Base-by-base conservation (phyloP, 2,113 vertebrate genomes). In the Pluvianellus socialis region DNA sequence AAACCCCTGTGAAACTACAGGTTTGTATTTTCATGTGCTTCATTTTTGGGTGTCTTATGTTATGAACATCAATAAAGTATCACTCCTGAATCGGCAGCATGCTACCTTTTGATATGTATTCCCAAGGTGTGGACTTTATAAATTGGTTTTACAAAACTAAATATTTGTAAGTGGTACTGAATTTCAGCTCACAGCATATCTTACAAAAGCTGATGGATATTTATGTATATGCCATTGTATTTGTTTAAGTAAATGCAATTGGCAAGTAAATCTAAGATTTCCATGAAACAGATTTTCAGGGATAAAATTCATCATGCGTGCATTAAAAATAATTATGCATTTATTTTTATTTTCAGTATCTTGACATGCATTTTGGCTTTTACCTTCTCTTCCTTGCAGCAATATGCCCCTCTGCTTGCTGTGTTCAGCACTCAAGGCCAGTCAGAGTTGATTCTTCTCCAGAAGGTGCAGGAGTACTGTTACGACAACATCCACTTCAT, bases 401-500 rank as follows among this genome's bases (percentile, higher is more conserved):
- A 99, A 98, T 99, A 99, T 7, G 98, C 99, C 50, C 99, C 99
- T 7, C 96, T 99, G 75, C 98, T 99, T 98, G 99, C 99, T 27
- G 98, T 99, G 45, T 99, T 99, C 98, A 99, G 98, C 95, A 99
- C 99, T 82, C 99, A 99, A 96, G 99, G 99, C 94, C 99, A 99
- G 79, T 99, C 99, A 6, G 99, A 99, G 94, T 90, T 99, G 73
- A 98, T 98, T 63, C 98, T 99, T 66, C 98, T 99, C 53, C 98
- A 99, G 94, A 99, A 99, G 97, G 98, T 99, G 88, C 99, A 99
- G 94, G 99, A 99, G 50, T 99, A 99, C 97, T 99, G 99, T 95
- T 99, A 99, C 2, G 99, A 99, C 96, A 99, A 99, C 97, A 99
- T 99, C 95, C 99, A 99, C 92, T 99, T 99, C 97, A 99, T 99